Conservation (phyloP, 2,113 vertebrate species). For the Sander lucioperca region DNA sequence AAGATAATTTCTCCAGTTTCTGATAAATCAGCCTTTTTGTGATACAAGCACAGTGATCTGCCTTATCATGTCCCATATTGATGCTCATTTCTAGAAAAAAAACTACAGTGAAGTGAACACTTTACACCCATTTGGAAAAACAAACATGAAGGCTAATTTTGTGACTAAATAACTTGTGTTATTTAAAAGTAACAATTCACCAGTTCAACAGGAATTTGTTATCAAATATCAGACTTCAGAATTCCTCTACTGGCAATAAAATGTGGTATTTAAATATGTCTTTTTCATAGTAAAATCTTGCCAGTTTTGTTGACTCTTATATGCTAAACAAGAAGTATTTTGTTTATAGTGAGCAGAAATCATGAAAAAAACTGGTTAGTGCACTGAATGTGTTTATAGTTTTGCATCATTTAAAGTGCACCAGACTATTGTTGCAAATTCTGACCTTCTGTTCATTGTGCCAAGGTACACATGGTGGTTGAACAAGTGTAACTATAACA, state of each 20-base stretch:
- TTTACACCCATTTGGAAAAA: too few relatives aligned
- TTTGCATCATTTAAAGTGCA: too few relatives aligned
- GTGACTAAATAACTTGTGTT: too few relatives aligned
- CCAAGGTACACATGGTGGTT: background rate
- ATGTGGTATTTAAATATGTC: background rate
- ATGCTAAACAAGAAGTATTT: background rate
- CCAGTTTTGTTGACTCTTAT: background rate
- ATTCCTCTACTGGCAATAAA: background rate
- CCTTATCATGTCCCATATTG: background rate
- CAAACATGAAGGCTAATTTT: too few relatives aligned
- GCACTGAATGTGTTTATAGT: background rate
- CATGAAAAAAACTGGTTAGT: background rate
- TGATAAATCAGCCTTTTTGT: background rate
- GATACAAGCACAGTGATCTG: background rate
- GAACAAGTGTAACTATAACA: background rate
- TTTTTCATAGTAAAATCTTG: background rate
- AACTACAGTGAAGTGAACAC: background rate
- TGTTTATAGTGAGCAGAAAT: background rate
- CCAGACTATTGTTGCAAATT: too few relatives aligned
- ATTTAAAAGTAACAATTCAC: too few relatives aligned
- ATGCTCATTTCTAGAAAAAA: background rate
- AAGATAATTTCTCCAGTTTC: background rate
- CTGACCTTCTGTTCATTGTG: background rate
- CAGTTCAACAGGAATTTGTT: background rate
- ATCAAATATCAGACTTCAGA: background rate